Evolutionary conservation across 2,113 vertebrate genomes (phyloP), one percentile per base, ranked within the genome.

Genomic region (Zeus faber): DNA sequence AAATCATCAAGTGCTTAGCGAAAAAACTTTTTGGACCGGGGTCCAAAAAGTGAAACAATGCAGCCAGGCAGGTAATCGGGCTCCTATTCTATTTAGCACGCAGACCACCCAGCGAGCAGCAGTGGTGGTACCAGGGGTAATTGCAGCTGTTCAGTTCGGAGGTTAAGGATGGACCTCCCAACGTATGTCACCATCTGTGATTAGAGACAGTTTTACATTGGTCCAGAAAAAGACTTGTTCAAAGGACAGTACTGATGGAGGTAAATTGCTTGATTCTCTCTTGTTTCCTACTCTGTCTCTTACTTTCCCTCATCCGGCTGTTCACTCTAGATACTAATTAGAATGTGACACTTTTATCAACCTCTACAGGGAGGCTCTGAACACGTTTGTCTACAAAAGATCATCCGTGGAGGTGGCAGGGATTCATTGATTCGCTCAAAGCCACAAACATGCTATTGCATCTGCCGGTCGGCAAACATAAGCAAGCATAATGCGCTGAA

Each of bases 1-100:
- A 87, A 87, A 89, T 87, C 86, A 87, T 80, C 82, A 86, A 76
- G 79, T 82, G 80, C 79, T 88, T 85, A 85, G 76, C 70, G 76
- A 67, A 80, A 80, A 80, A 80, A 77, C n/a, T n/a, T n/a, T n/a
- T n/a, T 58, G 52, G 44, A 67, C 63, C 70, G 72, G 64, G 67
- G 66, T 84, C 80, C 78, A 84, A 74, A 83, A 77, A 68, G 76
- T 81, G 40, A 82, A 83, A 73, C 67, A 81, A 79, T 80, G 72
- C 74, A 77, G 77, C 70, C 75, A 85, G 80, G 83, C 85, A 86
- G 67, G 80, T 76, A 80, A 88, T 76, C 68, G 70, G 68, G 54
- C 55, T 18, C 68, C 76, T 49, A 64, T 63, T 47, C 60, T 62
- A 55, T 43, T 24, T 47, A 54, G 71, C 54, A 57, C 35, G 33